Evolutionary conservation across 2,888 invertebrate genomes (phyloP).

Genomic region (Clanis bilineata): DNA sequence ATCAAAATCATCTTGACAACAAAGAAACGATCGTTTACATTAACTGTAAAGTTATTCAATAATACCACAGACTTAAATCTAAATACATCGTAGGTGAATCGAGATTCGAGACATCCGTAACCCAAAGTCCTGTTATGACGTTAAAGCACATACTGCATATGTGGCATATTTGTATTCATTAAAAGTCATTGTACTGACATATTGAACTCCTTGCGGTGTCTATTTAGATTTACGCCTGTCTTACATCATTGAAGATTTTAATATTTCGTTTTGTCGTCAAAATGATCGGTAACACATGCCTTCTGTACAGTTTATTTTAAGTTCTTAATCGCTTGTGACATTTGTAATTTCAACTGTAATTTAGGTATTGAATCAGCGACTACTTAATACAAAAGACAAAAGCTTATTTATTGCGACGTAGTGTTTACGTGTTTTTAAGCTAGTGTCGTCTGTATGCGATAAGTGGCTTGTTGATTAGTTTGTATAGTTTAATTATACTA

Average conservation of each 20-base stretch:
- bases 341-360: slow-evolving; percentile 33
- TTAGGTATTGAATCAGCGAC: slow-evolving; percentile 40
- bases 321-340: slow-evolving; percentile 41
- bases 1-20: too few species aligned
- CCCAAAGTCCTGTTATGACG: too few species aligned
- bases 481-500: neutral
- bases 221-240: too few species aligned
- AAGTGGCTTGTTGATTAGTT: slow-evolving; percentile 11
- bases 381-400: slow-evolving; percentile 51
- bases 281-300: neutral
- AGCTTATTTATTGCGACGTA: slow-evolving; percentile 50
- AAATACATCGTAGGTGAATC: too few species aligned
- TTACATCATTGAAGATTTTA: too few species aligned
- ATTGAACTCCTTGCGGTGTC: neutral
- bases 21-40: neutral
- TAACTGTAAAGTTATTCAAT: neutral
- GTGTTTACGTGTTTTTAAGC: slow-evolving; percentile 24
- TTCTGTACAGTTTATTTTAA: slow-evolving; percentile 22
- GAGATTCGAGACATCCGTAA: too few species aligned
- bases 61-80: too few species aligned
- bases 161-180: too few species aligned
- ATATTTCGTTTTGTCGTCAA: too few species aligned
- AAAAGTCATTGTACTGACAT: neutral
- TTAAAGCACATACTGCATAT: too few species aligned
- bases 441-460: neutral